Evolutionary conservation across 2,113 vertebrate genomes (phyloP).

Genomic region (Nansenia antarctica): DNA sequence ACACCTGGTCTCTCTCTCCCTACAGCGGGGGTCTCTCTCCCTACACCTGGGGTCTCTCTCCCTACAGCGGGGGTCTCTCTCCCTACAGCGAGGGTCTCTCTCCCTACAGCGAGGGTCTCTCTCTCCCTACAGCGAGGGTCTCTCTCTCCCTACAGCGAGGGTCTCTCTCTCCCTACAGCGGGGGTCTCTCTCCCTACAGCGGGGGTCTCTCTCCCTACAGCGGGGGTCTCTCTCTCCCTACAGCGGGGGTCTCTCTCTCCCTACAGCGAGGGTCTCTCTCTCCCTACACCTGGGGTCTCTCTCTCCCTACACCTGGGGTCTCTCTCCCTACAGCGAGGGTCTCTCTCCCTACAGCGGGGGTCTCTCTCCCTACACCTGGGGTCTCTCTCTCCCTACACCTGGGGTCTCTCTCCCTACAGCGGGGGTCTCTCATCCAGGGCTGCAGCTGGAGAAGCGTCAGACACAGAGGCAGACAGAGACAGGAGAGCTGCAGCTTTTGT

Average conservation of each 20-base stretch:
- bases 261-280: neutral
- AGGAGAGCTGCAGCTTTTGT: neutral
- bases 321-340: neutral
- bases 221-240: too few relatives aligned
- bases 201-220: neutral
- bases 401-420: neutral
- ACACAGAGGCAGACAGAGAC: neutral
- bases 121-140: neutral
- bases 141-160: too few relatives aligned
- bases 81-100: too few relatives aligned
- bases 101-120: neutral
- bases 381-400: neutral
- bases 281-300: too few relatives aligned
- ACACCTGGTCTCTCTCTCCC: too few relatives aligned
- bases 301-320: neutral
- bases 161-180: neutral
- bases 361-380: neutral
- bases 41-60: too few relatives aligned
- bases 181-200: too few relatives aligned
- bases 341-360: neutral
- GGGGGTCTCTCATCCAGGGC: neutral
- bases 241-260: too few relatives aligned
- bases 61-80: neutral
- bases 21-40: neutral
- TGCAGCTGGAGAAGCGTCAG: neutral